Base-by-base conservation (phyloP, 2,888 invertebrate genomes). In the Cephus pulcher region DNA sequence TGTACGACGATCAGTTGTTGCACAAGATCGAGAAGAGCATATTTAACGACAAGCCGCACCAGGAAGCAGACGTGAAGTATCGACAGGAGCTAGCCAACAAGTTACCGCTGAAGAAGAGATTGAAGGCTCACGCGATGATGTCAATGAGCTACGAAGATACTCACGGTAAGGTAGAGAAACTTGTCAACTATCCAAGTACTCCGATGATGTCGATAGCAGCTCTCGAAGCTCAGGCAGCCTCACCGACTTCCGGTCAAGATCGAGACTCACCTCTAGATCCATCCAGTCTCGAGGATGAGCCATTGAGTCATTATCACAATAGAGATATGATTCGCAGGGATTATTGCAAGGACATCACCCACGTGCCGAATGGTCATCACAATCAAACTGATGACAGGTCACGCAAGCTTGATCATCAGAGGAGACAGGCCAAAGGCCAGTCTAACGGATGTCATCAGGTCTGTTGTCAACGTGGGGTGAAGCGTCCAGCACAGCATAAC, bases 201-300 rank as follows among this genome's bases (percentile, higher is more conserved):
- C 87, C 88, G 12, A 89, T 90, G 89, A 86, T 90, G 80, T 89
- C 90, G 30, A 90, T 89, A 75, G 89, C 88, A 0, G 87, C 88
- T 15, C 80, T 89, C 6, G 89, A 88, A 76, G 78, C 82, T 6
- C 77, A 79, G 73, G 74, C 81, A 11, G 69, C 74, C 15, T 34
- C 74, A 23, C 35, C 80, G 70, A 75, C 69, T 12, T 34, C 79
- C 9, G 75, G 75, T 32, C 34, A 32, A 23, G 32, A 71, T 15
- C 12, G 12, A 6, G 34, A 71, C 12, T 71, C 71, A 9, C 71
- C 71, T 15, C 2, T 71, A 34, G 32, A 71, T 71, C 34, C 71
- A 32, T 32, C 71, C 34, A 71, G 9, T 33, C 32, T 71, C 71
- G 34, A 71, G 15, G 71, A 71, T 30, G 71, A 71, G 6, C 6